Conservation (phyloP, 1,140 invertebrate species). For the Scaptodrosophila lebanonensis region DNA sequence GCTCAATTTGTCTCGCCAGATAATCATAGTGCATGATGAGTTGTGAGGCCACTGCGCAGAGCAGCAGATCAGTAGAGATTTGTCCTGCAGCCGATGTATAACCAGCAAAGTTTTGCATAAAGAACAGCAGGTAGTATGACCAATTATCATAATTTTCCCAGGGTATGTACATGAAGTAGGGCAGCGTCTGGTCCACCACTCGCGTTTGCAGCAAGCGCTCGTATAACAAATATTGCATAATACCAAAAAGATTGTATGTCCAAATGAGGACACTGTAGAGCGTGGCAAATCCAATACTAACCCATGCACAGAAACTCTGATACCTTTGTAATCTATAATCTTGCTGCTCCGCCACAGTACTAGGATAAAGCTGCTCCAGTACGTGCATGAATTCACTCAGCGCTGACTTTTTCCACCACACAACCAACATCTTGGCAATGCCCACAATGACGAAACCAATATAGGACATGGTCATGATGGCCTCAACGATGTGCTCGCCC, state of each 20-base stretch:
- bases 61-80: slow-evolving; percentile 55
- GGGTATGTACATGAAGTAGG: slow-evolving; percentile 50
- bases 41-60: slow-evolving; percentile 53
- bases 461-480: slow-evolving; percentile 58
- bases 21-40: slow-evolving; percentile 66
- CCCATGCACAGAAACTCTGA: slow-evolving; percentile 26
- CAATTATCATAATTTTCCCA: slow-evolving; percentile 46
- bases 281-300: slow-evolving; percentile 47
- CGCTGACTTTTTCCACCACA: slow-evolving; percentile 43
- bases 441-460: slow-evolving; percentile 60
- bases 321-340: slow-evolving; percentile 38
- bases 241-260: slow-evolving; percentile 63
- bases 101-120: slow-evolving; percentile 44
- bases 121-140: slow-evolving; percentile 47
- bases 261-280: slow-evolving; percentile 62
- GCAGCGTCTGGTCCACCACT: slow-evolving; percentile 34
- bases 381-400: slow-evolving; percentile 40
- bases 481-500: slow-evolving; percentile 35
- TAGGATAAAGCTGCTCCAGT: slow-evolving; percentile 49
- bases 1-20: slow-evolving; percentile 22
- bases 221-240: slow-evolving; percentile 50
- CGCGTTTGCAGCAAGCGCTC: slow-evolving; percentile 42
- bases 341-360: slow-evolving; percentile 13
- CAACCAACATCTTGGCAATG: slow-evolving; percentile 53
- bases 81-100: slow-evolving; percentile 61